These are phyloP conservation scores for Phyllotis vaccarum DNA, from an alignment of 2,797 vertebrate species.

Conservation along the genomic window DNA sequence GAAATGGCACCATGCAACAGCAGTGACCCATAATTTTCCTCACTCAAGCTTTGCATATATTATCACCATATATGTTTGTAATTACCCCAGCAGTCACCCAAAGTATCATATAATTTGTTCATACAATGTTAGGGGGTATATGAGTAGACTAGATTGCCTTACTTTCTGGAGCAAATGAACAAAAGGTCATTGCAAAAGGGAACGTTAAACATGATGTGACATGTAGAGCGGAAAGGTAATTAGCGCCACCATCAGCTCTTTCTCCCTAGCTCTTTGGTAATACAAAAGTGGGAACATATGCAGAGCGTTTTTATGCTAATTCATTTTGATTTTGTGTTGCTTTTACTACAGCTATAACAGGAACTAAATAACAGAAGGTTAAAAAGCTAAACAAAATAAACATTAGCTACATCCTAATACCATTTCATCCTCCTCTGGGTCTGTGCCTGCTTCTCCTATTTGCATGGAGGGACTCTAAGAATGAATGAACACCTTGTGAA, in stretches of 20 bases:
- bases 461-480: neutral
- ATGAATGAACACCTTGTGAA: conserved; percentile 23
- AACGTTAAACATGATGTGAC: conserved; percentile 64
- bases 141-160: conserved; percentile 12
- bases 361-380: conserved; percentile 64
- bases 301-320: conserved; percentile 46
- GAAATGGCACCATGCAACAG: conserved; percentile 79
- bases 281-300: conserved; percentile 58
- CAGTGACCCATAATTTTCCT: conserved; percentile 82
- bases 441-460: neutral
- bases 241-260: conserved; percentile 60
- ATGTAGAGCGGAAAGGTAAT: conserved; percentile 73
- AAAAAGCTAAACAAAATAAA: conserved; percentile 70
- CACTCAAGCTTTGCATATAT: conserved; percentile 78
- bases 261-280: conserved; percentile 67
- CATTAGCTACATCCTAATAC: neutral
- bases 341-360: conserved; percentile 71
- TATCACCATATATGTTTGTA: conserved; percentile 75
- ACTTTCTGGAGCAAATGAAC: conserved; percentile 71
- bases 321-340: conserved; percentile 57
- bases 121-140: conserved; percentile 59
- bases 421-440: neutral
- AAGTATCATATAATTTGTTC: conserved; percentile 75
- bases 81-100: conserved; percentile 79
- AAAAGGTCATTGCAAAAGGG: conserved; percentile 72